Evolutionary conservation across 2,888 invertebrate species (phyloP).

Genomic region (Latheticus oryzae): DNA sequence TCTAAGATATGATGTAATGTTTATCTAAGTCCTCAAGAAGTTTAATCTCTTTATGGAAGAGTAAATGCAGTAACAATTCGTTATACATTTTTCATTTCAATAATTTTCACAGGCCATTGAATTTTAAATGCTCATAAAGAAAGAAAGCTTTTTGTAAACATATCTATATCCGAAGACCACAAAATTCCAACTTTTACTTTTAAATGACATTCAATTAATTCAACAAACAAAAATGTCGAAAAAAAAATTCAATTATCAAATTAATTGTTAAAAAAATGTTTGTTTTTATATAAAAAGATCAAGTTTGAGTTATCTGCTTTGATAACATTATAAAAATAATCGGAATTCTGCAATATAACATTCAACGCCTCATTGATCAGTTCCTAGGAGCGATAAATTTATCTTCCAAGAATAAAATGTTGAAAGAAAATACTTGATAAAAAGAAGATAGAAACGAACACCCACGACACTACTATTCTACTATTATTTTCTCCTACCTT

Average conservation of each 20-base stretch:
- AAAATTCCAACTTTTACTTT: neutral
- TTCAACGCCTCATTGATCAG: constrained; percentile 18
- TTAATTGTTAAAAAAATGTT: no score
- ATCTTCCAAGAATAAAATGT: constrained; percentile 19
- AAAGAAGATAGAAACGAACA: constrained; percentile 19
- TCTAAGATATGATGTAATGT: no score
- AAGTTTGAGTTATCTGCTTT: no score
- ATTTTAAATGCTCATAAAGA: constrained; percentile 2
- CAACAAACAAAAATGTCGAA: no score
- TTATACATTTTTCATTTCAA: neutral
- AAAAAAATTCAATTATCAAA: neutral
- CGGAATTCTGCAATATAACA: neutral
- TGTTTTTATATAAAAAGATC: no score
- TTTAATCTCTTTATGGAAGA: no score
- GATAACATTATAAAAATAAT: no score
- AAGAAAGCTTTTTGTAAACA: neutral
- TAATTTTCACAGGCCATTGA: constrained; percentile 1
- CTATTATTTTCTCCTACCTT: no score
- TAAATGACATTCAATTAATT: no score
- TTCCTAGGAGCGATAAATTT: constrained; percentile 15
- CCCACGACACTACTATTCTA: no score
- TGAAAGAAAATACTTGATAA: constrained; percentile 23
- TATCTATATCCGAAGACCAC: no score
- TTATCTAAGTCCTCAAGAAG: no score
- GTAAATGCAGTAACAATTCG: neutral